Base-by-base conservation (phyloP, 2,113 vertebrate species). In the Clarias magur region DNA sequence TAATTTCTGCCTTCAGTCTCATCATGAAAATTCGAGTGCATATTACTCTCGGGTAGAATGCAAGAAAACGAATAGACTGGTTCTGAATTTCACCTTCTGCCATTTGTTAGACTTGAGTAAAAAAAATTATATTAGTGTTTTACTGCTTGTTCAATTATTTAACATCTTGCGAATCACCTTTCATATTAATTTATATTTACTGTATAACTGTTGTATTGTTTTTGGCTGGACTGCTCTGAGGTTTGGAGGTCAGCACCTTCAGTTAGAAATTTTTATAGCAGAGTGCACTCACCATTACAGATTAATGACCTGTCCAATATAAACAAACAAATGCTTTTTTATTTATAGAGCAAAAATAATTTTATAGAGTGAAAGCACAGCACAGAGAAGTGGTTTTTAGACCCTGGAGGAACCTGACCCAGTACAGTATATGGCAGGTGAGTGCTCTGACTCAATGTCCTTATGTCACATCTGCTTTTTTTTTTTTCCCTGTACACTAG, bases 401-500 rank as follows among this genome's bases (percentile, higher is more conserved):
- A 34, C 27, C 23, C 19, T 38, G 19, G 23, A 73, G 30, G 70
- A 76, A 59, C 27, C 23, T 42, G 83, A 11, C 10, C 34, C 38
- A 53, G n/a, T 25, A 19, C 38, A 53, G 48, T 25, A 11, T 62
- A 16, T 62, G 54, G 13, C 17, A 25, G 9, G 21, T 30, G 30
- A 19, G 54, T 42, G 23, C 7, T 87, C 65, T 27, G 15, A 21
- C 38, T 48, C 76, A 75, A 10, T 85, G 75, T 87, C 63, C 23
- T 63, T 76, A 75, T 76, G 0, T 0, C 85, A 30, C 3, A 4
- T 9, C 80, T 88, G 0, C 1, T 86, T 89, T 87, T 79, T 89
- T 87, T 79, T 87, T 5, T 21, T 15, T 2, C 57, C 57, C 86
- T 27, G 0, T 80, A 85, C 88, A 87, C 90, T 88, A 84, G 94